Evolutionary conservation across 1,140 invertebrate species (phyloP), one percentile per base, ranked within the genome.

Genomic region (Triops longicaudatus): DNA sequence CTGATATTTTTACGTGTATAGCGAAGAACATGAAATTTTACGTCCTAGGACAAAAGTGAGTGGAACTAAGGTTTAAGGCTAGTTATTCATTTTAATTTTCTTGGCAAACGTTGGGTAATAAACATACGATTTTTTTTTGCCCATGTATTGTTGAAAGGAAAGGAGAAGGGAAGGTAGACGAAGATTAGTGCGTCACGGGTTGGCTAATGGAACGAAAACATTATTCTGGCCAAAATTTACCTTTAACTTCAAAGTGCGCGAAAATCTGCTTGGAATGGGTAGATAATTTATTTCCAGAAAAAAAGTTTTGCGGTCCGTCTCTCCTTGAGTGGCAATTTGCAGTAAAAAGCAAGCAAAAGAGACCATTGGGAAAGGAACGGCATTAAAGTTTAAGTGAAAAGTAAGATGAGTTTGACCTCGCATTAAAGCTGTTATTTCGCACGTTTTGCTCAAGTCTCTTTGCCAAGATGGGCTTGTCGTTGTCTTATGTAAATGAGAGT

Each of bases 41-140:
- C 22, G 50, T 63, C 6, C 50, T 63, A 22, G n/a, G 50, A 63
- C 50, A 63, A 9, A 37, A 22, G 50, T 6, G 22, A 63, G 17
- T 63, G 50, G 50, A 63, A 63, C 50, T 63, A 63, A 63, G 50
- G 50, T 63, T 63, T 63, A 63, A 63, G n/a, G n/a, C n/a, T 22
- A 22, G 14, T 17, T 63, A n/a, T 63, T 22, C 17, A 63, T 63
- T 63, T 63, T 63, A 63, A 14, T 63, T 17, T 11, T 63, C 22
- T 63, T 63, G n/a, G 0, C n/a, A 63, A 63, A 63, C 17, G 14
- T 63, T 9, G 50, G 22, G 50, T 22, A 63, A 17, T 63, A 63
- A 63, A 22, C 50, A 22, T 4, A 2, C 22, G 50, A 63, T 63
- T 63, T 63, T 44, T 44, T 63, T 9, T 63, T 17, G 4, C 22